Base-by-base conservation (phyloP, 2,113 vertebrate genomes). In the Callaeas wilsoni region DNA sequence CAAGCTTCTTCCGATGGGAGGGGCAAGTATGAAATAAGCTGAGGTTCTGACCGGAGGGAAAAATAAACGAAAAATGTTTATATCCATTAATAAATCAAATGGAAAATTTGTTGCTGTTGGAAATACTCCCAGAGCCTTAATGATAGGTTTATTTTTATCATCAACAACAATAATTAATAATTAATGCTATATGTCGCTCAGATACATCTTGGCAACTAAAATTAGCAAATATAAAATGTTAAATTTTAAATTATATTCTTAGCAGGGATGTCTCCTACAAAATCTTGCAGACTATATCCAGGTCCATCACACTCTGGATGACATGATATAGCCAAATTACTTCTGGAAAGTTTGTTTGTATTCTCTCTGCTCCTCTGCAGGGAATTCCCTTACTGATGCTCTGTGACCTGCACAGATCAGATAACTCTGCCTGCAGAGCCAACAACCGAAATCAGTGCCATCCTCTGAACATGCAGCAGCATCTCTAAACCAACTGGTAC, bases 161-260 rank as follows among this genome's bases (percentile, higher is more conserved):
- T 49, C 71, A 85, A 83, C n/a, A 90, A 80, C 69, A 91, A 91
- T 91, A 93, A 86, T 96, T 96, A 97, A 96, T 97, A 94, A 97
- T 96, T 91, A 96, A 96, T 94, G 78, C 33, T 90, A 60, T 60
- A 70, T 30, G 23, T 59, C 68, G 93, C 70, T 84, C 89, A 84
- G 56, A 95, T 12, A 13, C 52, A 68, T 92, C 47, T 92, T 94
- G 88, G 87, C 87, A 95, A 77, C 75, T 90, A 94, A 95, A 96
- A 94, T 86, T 83, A 95, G 63, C 59, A 83, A 90, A 22, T 42
- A 82, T 41, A 91, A 83, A 96, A 84, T 37, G 17, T 16, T 80
- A 42, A 15, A n/a, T 50, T 96, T 90, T 55, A 83, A 79, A 88
- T 86, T 62, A 67, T 46, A n/a, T 55, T 63, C n/a, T 65, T 70